Percentiles rank a stretch among this genome's conserved stretches.
Evolutionary conservation across 2,888 invertebrate genomes (phyloP).

Genomic region (Bombyx huttoni): DNA sequence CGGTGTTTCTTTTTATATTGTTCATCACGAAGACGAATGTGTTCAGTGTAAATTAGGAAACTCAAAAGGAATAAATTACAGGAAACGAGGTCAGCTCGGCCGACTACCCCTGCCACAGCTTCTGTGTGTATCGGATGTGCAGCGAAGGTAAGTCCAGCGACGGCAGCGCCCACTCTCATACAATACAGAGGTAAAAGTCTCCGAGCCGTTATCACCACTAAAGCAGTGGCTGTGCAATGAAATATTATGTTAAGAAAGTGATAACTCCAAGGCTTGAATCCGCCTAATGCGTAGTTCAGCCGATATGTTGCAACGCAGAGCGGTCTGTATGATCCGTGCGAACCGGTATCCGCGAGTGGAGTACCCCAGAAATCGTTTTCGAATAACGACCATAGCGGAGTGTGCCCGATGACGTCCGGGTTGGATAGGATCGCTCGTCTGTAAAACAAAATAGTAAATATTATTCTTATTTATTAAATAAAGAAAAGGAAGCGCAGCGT

Average conservation of each 20-base stretch:
- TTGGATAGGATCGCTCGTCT: slow-evolving; percentile 97
- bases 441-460: slow-evolving; percentile 41
- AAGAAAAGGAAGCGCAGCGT: not conserved
- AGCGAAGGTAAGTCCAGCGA: slow-evolving; percentile 91
- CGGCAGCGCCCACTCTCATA: slow-evolving; percentile 77
- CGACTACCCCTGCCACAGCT: slow-evolving; percentile 96
- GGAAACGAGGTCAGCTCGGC: slow-evolving; percentile 93
- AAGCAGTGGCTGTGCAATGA: slow-evolving; percentile 86
- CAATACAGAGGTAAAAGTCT: slow-evolving; percentile 76
- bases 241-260: slow-evolving; percentile 89
- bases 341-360: slow-evolving; percentile 90
- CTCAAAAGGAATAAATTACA: slow-evolving; percentile 92
- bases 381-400: slow-evolving; percentile 86
- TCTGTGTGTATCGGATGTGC: slow-evolving; percentile 97
- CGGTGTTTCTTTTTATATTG: slow-evolving; percentile 46
- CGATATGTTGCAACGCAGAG: slow-evolving; percentile 91
- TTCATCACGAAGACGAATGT: slow-evolving; percentile 77
- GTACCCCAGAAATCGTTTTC: slow-evolving; percentile 99
- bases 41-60: slow-evolving; percentile 87
- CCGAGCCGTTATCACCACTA: slow-evolving; percentile 84
- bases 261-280: slow-evolving; percentile 86
- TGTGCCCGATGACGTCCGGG: slow-evolving; percentile 89
- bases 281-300: slow-evolving; percentile 84
- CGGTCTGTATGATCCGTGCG: slow-evolving; percentile 97
- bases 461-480: not conserved